Base-by-base conservation (phyloP, 2,113 vertebrate genomes). In the Otolemur garnettii region DNA sequence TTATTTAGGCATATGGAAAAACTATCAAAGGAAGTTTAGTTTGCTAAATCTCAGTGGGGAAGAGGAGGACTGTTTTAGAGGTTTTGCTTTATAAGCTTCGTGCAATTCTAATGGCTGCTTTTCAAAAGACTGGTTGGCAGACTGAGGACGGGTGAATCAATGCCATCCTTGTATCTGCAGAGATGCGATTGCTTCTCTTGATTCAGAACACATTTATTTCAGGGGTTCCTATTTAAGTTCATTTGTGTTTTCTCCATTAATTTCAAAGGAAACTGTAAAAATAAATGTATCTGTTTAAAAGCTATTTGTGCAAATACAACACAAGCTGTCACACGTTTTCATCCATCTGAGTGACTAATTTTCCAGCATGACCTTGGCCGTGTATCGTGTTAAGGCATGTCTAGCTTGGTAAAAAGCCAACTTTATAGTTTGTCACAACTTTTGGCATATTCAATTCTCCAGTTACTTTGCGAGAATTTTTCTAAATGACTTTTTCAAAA, bases 401-500 rank as follows among this genome's bases (percentile, higher is more conserved):
- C 71, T 83, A 81, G 87, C 38, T 94, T 93, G 87, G 96, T 87
- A 55, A 89, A 75, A 91, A 62, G 93, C 87, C 95, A 97, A 6
- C 59, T 93, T 83, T 21, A 5, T 87, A 75, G 45, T 92, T 90
- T 74, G 62, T 95, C 93, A 87, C 15, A 74, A 53, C 68, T 97
- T 85, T 90, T 96, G 96, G 60, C 62, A 38, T 90, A 87, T 74
- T 88, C 53, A 96, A 87, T 93, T 93, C 87, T 95, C 50, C 87
- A 90, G 78, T 74, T 97, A 87, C 21, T 93, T 82, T 64, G 59
- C 55, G 24, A 94, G 59, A 53, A 38, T 83, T 93, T 96, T 97
- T 93, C 75, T 90, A 97, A 96, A 88, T 84, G 75, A 85, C 59
- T 92, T 84, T 93, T 85, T 88, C 75, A 81, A 83, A 86, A 96